These are phyloP conservation scores for Beroe forskalii DNA, from an alignment of 37 sponge, comb jelly and placozoan genomes.

Conservation along the genomic window DNA sequence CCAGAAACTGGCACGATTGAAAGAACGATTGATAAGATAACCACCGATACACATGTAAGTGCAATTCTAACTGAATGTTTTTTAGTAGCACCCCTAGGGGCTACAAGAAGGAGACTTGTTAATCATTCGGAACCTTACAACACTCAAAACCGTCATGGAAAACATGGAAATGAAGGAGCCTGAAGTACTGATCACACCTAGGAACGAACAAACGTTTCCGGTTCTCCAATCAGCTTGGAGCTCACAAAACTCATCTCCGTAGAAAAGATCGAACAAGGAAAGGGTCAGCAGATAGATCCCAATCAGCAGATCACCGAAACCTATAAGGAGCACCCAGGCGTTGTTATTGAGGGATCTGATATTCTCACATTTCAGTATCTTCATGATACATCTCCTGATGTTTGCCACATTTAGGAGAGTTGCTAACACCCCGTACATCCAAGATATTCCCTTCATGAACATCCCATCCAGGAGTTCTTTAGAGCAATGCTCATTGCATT, in stretches of 20 bases:
- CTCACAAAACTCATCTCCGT: background rate
- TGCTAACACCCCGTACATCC: background rate
- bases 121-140: background rate
- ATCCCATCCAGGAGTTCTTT: background rate
- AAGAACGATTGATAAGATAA: background rate
- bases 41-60: background rate
- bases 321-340: background rate
- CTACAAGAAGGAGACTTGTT: background rate
- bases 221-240: background rate
- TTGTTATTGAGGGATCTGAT: background rate
- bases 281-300: background rate
- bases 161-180: background rate
- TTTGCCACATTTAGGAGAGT: background rate
- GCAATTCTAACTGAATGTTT: background rate
- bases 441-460: background rate
- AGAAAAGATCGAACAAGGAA: background rate
- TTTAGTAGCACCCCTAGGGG: background rate
- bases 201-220: background rate
- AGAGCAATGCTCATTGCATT: background rate
- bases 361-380: background rate
- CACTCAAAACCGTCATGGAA: background rate
- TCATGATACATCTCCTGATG: background rate
- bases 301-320: background rate
- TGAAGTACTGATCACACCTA: background rate
- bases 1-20: background rate